Conservation (phyloP, 2,888 invertebrate species). For the Lithophane semibrunnea region DNA sequence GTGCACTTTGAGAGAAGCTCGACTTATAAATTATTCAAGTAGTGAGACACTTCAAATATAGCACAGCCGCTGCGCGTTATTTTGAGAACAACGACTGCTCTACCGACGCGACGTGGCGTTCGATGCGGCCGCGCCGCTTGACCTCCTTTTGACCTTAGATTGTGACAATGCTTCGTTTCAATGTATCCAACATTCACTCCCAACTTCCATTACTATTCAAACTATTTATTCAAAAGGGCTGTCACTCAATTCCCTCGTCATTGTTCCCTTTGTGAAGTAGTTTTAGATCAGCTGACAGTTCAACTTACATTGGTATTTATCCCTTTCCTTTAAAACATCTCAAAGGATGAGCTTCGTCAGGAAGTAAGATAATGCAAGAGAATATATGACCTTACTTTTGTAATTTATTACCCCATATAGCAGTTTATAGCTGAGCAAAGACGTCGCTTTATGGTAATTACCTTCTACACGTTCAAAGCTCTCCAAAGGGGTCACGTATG, state of each 20-base stretch:
- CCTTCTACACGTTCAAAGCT: slow-evolving; percentile 56
- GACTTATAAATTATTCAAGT: slow-evolving; percentile 90
- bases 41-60: slow-evolving; percentile 89
- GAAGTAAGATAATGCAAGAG: slow-evolving; percentile 52
- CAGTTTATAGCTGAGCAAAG: slow-evolving; percentile 63
- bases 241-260: slow-evolving; percentile 28
- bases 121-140: slow-evolving; percentile 73
- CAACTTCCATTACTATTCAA: slow-evolving; percentile 45
- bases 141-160: slow-evolving; percentile 73
- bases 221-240: slow-evolving; percentile 49
- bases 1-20: slow-evolving; percentile 84
- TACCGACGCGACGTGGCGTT: slow-evolving; percentile 70
- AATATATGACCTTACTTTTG: slow-evolving; percentile 58
- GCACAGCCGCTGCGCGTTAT: slow-evolving; percentile 84
- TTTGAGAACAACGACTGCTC: slow-evolving; percentile 83
- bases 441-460: slow-evolving; percentile 66
- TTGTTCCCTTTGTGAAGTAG: background rate
- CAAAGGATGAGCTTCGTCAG: slow-evolving; percentile 27
- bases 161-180: slow-evolving; percentile 62
- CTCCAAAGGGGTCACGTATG: slow-evolving; percentile 57
- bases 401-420: slow-evolving; percentile 61
- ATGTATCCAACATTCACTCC: slow-evolving; percentile 39
- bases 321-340: slow-evolving; percentile 23
- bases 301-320: slow-evolving; percentile 7
- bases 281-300: slow-evolving; percentile 7